Base-by-base conservation (phyloP, 2,113 vertebrate genomes). In the Eptatretus burgeri region DNA sequence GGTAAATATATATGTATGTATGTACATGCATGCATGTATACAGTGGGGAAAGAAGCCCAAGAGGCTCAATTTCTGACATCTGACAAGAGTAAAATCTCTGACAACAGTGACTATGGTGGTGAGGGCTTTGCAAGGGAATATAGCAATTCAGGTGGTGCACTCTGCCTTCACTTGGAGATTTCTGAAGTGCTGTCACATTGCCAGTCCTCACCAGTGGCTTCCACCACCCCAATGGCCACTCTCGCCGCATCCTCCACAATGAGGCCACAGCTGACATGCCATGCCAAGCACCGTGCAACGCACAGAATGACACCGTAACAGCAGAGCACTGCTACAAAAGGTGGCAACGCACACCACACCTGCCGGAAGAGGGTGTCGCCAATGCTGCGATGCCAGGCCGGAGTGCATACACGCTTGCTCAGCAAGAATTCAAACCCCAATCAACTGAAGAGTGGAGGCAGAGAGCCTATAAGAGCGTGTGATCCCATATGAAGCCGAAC, bases 231-330 rank as follows among this genome's bases (percentile, higher is more conserved):
- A 11, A 17, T 11, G n/a, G 20, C 56, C 56, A 20, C 56, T 60
- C 20, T 11, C 11, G n/a, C 11, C 56, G 56, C 20, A n/a, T 60
- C 56, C 20, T 17, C 56, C 11, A 12, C 56, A 12, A 60, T 60
- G n/a, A 60, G 76, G 13, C 93, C 89, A 0, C 88, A 93, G 71
- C 94, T 85, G 27, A 98, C 83, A 72, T 93, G 95, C 27, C 93
- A 80, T 1, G 93, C 89, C 73, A 96, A 96, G 72, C 84, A 76
- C 66, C 93, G 80, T 2, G 93, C 93, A 56, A 98, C 88, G 0
- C 86, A 85, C 70, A 98, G 95, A 68, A 98, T 98, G 70, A 93
- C 79, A 2, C 88, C 81, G 0, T 98, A 98, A 74, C 89, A 98
- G 65, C 78, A 76, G 68, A 82, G 72, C 87, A 98, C 95, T 72